Base-by-base conservation (phyloP, 2,113 vertebrate species). In the Morone chrysops region DNA sequence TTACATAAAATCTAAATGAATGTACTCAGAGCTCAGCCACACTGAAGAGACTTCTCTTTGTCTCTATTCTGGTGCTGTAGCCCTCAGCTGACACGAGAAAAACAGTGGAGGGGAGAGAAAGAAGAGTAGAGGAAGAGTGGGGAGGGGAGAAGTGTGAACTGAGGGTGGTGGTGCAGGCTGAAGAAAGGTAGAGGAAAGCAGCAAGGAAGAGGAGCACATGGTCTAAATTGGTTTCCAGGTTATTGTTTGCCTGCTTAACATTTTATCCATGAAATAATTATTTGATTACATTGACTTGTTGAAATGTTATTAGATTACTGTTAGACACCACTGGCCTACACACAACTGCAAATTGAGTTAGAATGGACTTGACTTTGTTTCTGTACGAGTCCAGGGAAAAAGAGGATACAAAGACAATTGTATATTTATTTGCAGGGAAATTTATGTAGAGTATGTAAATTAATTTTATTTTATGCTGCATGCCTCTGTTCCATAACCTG, bases 1-100 rank as follows among this genome's bases (percentile, higher is more conserved):
- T 78, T 70, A 81, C 47, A 77, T 81, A 88, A 76, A 84, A 57
- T 61, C 38, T 65, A 90, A 92, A 89, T 86, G 84, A 73, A 86
- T 89, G 60, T 38, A 68, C 59, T 89, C 18, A 60, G 70, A 69
- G 66, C 73, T 75, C 60, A 75, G 73, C 65, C 51, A 70, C 65
- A 80, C 25, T 57, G 40, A 65, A 78, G 70, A 74, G 51, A 80
- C 51, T 40, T 75, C 12, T 68, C 79, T 79, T 70, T 84, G 77
- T 87, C 68, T 41, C 69, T 50, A 1, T 74, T 84, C 36, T 77
- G 68, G 41, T 14, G 73, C 71, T 25, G 25, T 25, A 70, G 79
- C 82, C 87, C 81, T 89, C 71, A 87, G 71, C 79, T 53, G 48
- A 85, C 48, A 59, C 84, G 75, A 80, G 56, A 87, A 69, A 50